Evolutionary conservation across 2,113 vertebrate species (phyloP).

Genomic region (Triplophysa dalaica): DNA sequence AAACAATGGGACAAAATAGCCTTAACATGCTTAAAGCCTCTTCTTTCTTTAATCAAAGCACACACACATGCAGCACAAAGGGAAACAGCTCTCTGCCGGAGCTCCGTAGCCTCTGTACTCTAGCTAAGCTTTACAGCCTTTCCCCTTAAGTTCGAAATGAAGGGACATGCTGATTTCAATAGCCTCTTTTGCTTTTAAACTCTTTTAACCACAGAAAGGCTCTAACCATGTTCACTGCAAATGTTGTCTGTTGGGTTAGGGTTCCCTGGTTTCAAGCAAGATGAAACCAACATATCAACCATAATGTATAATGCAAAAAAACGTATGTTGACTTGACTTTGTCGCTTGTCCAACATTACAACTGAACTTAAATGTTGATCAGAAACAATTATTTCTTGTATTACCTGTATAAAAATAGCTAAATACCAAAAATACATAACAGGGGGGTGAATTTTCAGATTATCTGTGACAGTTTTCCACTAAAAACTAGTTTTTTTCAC

Average conservation of each 20-base stretch:
- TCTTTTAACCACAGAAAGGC: conserved; percentile 62
- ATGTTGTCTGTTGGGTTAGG: not conserved
- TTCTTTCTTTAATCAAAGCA: conserved; percentile 80
- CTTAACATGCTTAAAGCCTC: conserved; percentile 79
- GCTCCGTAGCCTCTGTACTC: conserved; percentile 64
- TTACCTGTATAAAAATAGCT: no score
- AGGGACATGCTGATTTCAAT: conserved; percentile 57
- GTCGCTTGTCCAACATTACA: no score
- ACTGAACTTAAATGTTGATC: no score
- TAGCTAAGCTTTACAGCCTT: conserved; percentile 50
- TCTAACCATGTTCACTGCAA: conserved; percentile 33
- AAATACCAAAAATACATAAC: no score
- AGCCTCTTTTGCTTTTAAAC: conserved; percentile 57
- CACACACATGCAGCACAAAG: conserved; percentile 79
- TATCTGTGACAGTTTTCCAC: no score
- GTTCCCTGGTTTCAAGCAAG: not conserved
- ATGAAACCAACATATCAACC: not conserved
- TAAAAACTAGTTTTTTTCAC: not conserved
- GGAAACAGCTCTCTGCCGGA: conserved; percentile 67
- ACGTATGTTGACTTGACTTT: no score
- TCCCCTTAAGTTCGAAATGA: conserved; percentile 60
- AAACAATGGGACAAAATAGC: conserved; percentile 80
- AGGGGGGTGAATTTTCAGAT: no score
- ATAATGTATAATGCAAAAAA: not conserved
- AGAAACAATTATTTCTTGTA: no score